These are phyloP conservation scores for Coptodon rendalli DNA, from an alignment of 2,113 vertebrate genomes.

Conservation along the genomic window DNA sequence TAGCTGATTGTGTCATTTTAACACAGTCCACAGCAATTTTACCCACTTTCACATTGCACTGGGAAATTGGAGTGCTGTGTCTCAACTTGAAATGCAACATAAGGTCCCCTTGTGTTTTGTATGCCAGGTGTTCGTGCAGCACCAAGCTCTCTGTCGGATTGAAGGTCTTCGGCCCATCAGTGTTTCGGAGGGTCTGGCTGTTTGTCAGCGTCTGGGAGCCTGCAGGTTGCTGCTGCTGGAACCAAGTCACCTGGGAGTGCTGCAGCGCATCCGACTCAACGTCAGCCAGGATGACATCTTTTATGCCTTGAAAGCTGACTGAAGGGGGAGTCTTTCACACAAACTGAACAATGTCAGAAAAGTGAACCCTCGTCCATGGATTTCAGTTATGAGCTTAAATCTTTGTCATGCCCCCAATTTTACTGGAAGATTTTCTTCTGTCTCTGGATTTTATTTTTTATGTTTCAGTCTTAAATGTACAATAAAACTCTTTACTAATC, in stretches of 20 bases:
- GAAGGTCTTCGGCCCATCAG: slow-evolving; percentile 82
- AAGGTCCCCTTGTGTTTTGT: neutral
- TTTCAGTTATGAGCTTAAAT: neutral
- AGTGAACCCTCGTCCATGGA: neutral
- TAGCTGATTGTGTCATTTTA: neutral
- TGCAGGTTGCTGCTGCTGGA: slow-evolving; percentile 84
- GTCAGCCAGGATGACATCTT: slow-evolving; percentile 87
- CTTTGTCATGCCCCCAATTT: neutral
- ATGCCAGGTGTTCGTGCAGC: slow-evolving; percentile 83
- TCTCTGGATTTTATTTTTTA: neutral
- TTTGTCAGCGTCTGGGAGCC: slow-evolving; percentile 81
- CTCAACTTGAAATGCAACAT: neutral
- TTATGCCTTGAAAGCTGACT: slow-evolving; percentile 83
- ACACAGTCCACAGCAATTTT: neutral
- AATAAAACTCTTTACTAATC: neutral
- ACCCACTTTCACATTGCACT: neutral
- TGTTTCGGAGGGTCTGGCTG: slow-evolving; percentile 79
- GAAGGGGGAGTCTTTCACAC: neutral
- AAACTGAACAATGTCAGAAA: neutral
- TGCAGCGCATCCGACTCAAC: slow-evolving; percentile 84
- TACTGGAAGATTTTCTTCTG: neutral
- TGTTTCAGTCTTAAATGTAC: neutral
- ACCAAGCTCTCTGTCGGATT: slow-evolving; percentile 82
- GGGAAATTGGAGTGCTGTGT: neutral
- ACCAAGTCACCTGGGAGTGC: slow-evolving; percentile 77